Percentiles rank a stretch among this genome's conserved stretches.
phyloP scores from a whole-genome alignment of 2,797 vertebrate genomes.

The Aldrovandia affinis region DNA sequence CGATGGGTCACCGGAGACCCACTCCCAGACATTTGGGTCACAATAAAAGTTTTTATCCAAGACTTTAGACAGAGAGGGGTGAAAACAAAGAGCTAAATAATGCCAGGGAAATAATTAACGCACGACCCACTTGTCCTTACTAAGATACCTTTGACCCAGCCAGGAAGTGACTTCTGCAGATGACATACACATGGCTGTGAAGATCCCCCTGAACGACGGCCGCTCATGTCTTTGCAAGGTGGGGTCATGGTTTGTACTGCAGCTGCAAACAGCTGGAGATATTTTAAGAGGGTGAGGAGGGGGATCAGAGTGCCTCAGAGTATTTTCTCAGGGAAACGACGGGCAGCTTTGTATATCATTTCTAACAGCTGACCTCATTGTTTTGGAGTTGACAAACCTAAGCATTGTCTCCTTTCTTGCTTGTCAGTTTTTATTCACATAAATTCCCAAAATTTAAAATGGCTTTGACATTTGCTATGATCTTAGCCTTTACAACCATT shows the following conservation, averaged over 20 bases:
- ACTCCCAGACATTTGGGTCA: neutral
- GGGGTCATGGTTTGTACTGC: slow-evolving; percentile 62
- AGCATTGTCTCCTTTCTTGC: slow-evolving; percentile 28
- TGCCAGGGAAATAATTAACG: slow-evolving; percentile 55
- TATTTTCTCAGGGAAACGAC: slow-evolving; percentile 25
- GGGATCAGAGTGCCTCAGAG: neutral
- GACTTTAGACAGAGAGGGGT: neutral
- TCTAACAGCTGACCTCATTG: slow-evolving; percentile 29
- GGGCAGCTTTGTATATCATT: slow-evolving; percentile 41
- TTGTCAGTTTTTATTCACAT: slow-evolving; percentile 19
- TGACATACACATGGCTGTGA: slow-evolving; percentile 55
- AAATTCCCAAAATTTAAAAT: neutral
- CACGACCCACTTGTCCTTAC: slow-evolving; percentile 45
- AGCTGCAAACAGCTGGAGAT: slow-evolving; percentile 79
- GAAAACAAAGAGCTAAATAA: slow-evolving; percentile 6
- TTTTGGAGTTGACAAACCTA: slow-evolving; percentile 26
- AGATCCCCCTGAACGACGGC: slow-evolving; percentile 48
- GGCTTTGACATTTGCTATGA: neutral
- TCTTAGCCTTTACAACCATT: neutral
- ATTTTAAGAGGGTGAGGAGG: slow-evolving; percentile 47
- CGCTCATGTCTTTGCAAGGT: slow-evolving; percentile 64
- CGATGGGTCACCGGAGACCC: neutral
- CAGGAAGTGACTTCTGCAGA: slow-evolving; percentile 60
- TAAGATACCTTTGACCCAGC: slow-evolving; percentile 23
- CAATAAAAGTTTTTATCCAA: slow-evolving; percentile 13